These are phyloP conservation scores for Pachyuromys duprasi DNA, from an alignment of 2,797 vertebrate genomes.

Conservation along the genomic window DNA sequence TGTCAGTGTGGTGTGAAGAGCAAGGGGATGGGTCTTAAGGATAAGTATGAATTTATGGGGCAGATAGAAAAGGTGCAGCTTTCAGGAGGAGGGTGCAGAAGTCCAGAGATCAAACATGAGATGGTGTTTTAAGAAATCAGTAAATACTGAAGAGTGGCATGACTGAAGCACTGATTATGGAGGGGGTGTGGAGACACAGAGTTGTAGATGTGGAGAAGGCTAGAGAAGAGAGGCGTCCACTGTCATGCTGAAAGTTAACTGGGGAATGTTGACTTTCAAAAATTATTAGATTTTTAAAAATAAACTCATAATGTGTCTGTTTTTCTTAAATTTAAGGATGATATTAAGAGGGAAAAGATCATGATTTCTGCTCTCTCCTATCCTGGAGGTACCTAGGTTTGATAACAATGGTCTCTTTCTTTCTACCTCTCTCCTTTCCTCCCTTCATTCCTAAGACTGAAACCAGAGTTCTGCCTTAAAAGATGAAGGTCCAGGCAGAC, in stretches of 20 bases:
- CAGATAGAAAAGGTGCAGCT: background rate
- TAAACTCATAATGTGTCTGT: background rate
- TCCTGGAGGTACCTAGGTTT: background rate
- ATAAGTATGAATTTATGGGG: background rate
- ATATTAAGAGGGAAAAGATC: background rate
- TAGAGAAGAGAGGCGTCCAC: background rate
- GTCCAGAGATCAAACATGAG: background rate
- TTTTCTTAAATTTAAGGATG: background rate
- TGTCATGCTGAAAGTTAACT: background rate
- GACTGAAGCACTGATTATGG: background rate
- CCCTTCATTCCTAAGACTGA: background rate
- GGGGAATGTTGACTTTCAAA: background rate
- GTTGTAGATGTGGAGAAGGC: background rate
- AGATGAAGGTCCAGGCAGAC: background rate
- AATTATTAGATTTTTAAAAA: slow-evolving; percentile 1
- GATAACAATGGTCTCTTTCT: background rate
- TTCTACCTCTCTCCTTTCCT: background rate
- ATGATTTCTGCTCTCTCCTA: background rate
- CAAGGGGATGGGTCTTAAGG: background rate
- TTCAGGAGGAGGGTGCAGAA: background rate
- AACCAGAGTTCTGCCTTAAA: background rate
- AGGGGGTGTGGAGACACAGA: background rate
- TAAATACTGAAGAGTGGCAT: background rate
- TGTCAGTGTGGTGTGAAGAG: background rate
- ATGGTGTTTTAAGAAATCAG: background rate